Percentiles rank a stretch among this genome's conserved stretches.
phyloP scores from a whole-genome alignment of 2,797 vertebrate genomes.

The Zalophus californianus region DNA sequence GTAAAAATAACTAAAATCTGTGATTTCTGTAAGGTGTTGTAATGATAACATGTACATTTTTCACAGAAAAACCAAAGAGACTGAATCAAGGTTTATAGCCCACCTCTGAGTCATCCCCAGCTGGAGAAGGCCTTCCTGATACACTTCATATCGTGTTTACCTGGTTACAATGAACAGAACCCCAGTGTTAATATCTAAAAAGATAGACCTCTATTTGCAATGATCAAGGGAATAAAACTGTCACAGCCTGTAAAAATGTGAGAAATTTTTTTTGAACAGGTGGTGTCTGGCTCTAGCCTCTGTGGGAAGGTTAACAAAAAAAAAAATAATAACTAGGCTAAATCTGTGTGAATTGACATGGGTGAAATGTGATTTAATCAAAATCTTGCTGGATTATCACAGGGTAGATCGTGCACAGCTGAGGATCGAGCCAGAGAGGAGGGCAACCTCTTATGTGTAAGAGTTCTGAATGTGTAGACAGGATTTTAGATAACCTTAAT shows the following conservation, averaged over 20 bases:
- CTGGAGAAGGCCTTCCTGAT: background rate
- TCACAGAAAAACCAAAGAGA: background rate
- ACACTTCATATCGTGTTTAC: background rate
- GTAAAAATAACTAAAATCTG: background rate
- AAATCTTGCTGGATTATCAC: background rate
- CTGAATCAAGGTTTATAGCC: background rate
- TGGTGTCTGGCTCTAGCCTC: constrained; percentile 1
- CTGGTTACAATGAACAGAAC: background rate
- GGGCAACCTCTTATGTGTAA: background rate
- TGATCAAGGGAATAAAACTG: background rate
- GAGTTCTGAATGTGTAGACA: background rate
- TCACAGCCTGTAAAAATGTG: background rate
- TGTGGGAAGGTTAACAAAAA: background rate
- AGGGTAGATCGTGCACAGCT: background rate
- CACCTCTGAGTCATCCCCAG: background rate
- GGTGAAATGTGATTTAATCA: background rate
- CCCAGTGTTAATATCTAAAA: background rate
- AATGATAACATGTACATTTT: background rate
- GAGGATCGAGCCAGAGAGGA: background rate
- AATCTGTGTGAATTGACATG: constrained; percentile 8
- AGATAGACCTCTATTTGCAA: background rate
- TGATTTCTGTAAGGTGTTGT: background rate
- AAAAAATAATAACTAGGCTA: background rate
- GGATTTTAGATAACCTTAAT: background rate
- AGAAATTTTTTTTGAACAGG: constrained; percentile 16